Percentiles rank a stretch among this genome's conserved stretches.
Conservation (phyloP, 2,797 vertebrate genomes). For the Prionace glauca region DNA sequence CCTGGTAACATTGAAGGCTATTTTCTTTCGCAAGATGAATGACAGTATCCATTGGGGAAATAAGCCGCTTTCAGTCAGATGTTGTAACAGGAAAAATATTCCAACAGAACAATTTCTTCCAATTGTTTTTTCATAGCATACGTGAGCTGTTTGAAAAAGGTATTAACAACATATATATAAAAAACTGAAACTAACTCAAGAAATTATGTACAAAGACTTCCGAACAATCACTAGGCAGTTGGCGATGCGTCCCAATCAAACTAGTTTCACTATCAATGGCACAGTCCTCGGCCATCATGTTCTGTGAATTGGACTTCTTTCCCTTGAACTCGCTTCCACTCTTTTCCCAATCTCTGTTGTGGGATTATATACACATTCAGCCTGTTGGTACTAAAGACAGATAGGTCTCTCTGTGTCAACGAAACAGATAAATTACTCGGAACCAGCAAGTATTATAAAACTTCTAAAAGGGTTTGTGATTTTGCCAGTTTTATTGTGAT, state of each 20-base stretch:
- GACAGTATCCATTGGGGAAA: not conserved
- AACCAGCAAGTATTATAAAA: not conserved
- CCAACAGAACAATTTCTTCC: not conserved
- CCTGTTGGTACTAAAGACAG: not conserved
- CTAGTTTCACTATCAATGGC: not conserved
- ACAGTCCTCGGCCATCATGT: not conserved
- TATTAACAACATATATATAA: not conserved
- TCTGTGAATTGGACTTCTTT: not conserved
- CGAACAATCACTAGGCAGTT: too few relatives aligned
- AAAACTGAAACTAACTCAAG: not conserved
- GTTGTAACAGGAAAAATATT: not conserved
- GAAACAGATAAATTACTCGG: not conserved
- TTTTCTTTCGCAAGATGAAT: too few relatives aligned
- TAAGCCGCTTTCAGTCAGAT: not conserved
- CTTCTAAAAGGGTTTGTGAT: not conserved
- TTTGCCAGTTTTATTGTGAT: not conserved
- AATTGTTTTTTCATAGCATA: not conserved
- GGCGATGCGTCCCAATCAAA: not conserved
- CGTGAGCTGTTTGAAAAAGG: not conserved
- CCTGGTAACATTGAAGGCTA: too few relatives aligned
- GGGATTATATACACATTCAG: not conserved
- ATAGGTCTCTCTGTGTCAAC: not conserved
- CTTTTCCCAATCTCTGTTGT: not conserved
- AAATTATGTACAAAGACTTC: not conserved
- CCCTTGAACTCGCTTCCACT: not conserved